These are phyloP conservation scores for Aurelia aurita complex sp. Pacific DNA, from an alignment of 30 jellyfish, hydroid and myxozoan genomes.

Conservation along the genomic window DNA sequence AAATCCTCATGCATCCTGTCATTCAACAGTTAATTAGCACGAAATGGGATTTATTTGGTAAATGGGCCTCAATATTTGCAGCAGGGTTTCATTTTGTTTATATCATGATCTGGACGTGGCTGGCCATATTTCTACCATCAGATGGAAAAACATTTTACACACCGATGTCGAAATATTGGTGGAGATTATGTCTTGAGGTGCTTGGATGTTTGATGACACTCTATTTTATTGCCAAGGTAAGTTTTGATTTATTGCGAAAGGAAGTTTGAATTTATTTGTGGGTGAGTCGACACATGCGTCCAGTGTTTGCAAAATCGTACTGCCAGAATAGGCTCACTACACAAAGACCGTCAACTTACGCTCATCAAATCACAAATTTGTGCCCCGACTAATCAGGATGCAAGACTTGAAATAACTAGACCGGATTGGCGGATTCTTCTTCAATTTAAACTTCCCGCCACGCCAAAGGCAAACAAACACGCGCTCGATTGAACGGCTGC, in stretches of 20 bases:
- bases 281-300: constrained; percentile 3
- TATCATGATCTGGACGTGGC: constrained; percentile 92
- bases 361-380: no score
- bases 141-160: constrained; percentile 72
- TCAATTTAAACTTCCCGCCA: no score
- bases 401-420: no score
- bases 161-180: constrained; percentile 66
- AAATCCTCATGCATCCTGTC: constrained; percentile 94
- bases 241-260: background rate
- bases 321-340: no score
- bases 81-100: constrained; percentile 78
- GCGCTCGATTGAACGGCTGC: no score
- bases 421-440: no score
- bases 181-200: constrained; percentile 84
- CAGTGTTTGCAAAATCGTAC: background rate
- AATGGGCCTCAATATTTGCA: constrained; percentile 70
- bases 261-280: background rate
- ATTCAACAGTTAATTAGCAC: constrained; percentile 79
- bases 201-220: constrained; percentile 89
- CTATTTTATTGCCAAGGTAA: constrained; percentile 74
- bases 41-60: constrained; percentile 90
- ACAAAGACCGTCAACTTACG: no score
- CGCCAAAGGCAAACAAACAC: no score
- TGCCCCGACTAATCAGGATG: no score
- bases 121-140: constrained; percentile 82